Base-by-base conservation (phyloP, 2,797 vertebrate species). In the Heteromormyrus szaboi region DNA sequence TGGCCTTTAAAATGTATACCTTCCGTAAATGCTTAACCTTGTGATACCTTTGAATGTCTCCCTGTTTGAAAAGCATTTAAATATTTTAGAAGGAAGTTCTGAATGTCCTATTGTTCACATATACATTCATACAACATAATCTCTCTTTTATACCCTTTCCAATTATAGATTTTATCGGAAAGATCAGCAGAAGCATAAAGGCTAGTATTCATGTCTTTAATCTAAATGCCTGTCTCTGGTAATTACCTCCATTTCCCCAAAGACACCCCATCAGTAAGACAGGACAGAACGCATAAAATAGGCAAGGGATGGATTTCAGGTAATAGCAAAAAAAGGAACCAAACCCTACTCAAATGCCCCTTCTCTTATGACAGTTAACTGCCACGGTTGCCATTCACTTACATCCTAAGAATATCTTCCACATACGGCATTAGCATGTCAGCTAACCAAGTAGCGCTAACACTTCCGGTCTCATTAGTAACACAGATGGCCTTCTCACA, bases 141-240 rank as follows among this genome's bases (percentile, higher is more conserved):
- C 17, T 54, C 25, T 86, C 46, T 86, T 54, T 86, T n/a, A 37
- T 86, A 37, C 85, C 1, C 1, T 2, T 17, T 54, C 29, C 50
- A 37, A 41, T 56, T 33, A 29, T 86, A 86, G 29, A 54, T 86
- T 86, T 59, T 2, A 56, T 37, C 17, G 33, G 53, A 19, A 54
- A 86, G 51, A 56, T 22, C 33, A 22, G 29, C 68, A 56, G n/a
- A 53, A 88, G 46, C n/a, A 48, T 12, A 48, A 87, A 72, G 41
- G n/a, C 50, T 44, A 41, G 33, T 79, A 29, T 88, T 33, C 62
- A 79, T 48, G 48, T 54, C 17, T 25, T 87, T 87, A 87, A 87
- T 87, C 54, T 59, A 72, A 68, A 76, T 88, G 62, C 25, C 29
- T 88, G 33, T 17, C 50, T 83, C 51, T 59, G 53, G 79, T 88